Conservation (phyloP, 2,888 invertebrate genomes). For the Philereme vetulata region DNA sequence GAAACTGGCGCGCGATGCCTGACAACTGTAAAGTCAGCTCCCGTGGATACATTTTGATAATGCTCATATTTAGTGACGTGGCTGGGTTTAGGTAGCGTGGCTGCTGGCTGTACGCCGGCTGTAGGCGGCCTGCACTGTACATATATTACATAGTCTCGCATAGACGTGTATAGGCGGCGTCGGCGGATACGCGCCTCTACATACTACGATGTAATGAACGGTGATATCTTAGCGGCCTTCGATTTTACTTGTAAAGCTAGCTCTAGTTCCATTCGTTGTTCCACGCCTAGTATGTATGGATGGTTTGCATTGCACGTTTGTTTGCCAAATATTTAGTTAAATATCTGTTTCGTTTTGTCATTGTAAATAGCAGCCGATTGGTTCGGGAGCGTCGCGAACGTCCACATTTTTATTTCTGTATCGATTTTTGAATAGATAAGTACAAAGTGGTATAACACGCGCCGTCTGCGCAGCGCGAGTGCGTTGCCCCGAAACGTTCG, state of each 20-base stretch:
- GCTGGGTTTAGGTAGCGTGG: slow-evolving; percentile 12
- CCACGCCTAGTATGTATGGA: slow-evolving; percentile 52
- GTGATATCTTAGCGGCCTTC: slow-evolving; percentile 84
- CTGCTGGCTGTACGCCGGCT: slow-evolving; percentile 10
- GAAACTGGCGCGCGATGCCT: slow-evolving; percentile 13
- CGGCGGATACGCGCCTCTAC: slow-evolving; percentile 59
- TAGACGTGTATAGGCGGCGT: slow-evolving; percentile 47
- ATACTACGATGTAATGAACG: slow-evolving; percentile 78
- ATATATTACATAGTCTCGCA: slow-evolving; percentile 55
- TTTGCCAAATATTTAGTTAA: slow-evolving; percentile 79
- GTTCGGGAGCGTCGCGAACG: slow-evolving; percentile 54
- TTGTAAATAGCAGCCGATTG: slow-evolving; percentile 67
- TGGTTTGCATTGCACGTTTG: slow-evolving; percentile 59
- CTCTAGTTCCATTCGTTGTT: slow-evolving; percentile 66
- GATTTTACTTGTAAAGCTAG: slow-evolving; percentile 83
- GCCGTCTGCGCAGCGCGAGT: slow-evolving; percentile 50
- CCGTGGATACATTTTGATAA: slow-evolving; percentile 14
- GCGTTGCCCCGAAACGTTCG: slow-evolving; percentile 43
- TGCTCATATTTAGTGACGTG: slow-evolving; percentile 24
- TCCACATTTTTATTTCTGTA: slow-evolving; percentile 48
- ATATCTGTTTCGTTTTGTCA: slow-evolving; percentile 60
- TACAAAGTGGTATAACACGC: slow-evolving; percentile 59
- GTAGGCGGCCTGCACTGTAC: slow-evolving; percentile 48
- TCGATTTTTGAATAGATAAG: slow-evolving; percentile 50
- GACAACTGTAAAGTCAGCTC: slow-evolving; percentile 15